Percentiles rank a stretch among this genome's conserved stretches.
Conservation (phyloP, 2,888 invertebrate species). For the Drepanosiphum platanoidis region DNA sequence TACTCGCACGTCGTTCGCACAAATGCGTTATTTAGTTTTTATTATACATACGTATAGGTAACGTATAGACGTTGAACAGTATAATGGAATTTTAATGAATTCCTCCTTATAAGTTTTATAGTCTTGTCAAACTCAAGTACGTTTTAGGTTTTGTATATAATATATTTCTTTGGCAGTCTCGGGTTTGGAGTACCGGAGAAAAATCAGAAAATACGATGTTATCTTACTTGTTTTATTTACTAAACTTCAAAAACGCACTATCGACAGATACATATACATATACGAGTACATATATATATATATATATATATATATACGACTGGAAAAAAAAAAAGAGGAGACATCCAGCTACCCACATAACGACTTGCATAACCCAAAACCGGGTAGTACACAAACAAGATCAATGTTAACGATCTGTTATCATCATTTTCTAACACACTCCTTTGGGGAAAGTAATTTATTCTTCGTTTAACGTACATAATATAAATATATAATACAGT, state of each 20-base stretch:
- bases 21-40: background rate
- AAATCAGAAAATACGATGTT: conserved; percentile 16
- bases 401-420: conserved; percentile 39
- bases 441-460: conserved; percentile 38
- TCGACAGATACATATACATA: background rate
- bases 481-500: background rate
- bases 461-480: conserved; percentile 22
- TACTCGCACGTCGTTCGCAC: background rate
- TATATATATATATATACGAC: too few species aligned
- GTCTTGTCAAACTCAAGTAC: conserved; percentile 11
- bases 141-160: background rate
- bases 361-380: conserved; percentile 38
- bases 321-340: conserved; percentile 7
- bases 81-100: conserved; percentile 16
- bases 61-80: background rate
- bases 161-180: background rate
- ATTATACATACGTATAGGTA: background rate
- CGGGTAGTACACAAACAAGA: conserved; percentile 9
- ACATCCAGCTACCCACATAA: conserved; percentile 45
- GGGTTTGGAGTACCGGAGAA: background rate
- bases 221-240: conserved; percentile 14
- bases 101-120: background rate
- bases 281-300: background rate
- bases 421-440: conserved; percentile 23
- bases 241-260: conserved; percentile 25